Base-by-base conservation (phyloP, 2,797 vertebrate genomes). In the Delichon dasypus region DNA sequence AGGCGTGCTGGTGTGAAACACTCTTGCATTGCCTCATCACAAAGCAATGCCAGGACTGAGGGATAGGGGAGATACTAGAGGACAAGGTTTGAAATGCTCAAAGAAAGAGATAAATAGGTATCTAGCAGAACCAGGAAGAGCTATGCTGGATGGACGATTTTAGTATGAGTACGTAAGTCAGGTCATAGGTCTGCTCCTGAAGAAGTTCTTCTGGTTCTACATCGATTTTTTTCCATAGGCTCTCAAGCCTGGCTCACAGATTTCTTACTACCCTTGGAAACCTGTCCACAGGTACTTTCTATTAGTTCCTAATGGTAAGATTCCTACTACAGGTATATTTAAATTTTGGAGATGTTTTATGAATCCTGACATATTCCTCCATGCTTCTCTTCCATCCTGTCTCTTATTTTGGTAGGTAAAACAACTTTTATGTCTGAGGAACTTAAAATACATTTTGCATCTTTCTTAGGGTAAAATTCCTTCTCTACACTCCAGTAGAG, bases 361-460 rank as follows among this genome's bases (percentile, higher is more conserved):
- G 34, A 82, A 50, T 71, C 13, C 16, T 58, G 10, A 47, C 44
- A 76, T 67, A 51, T 72, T 82, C 51, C 21, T 78, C 29, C 8
- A 32, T 17, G 54, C 29, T 76, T 54, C 3, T 60, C 6, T 30
- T 73, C 62, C 17, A 47, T 62, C 16, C 29, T n/a, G 17, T 16
- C 5, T 72, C n/a, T 58, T 90, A 42, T 73, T 96, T 94, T 76
- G 25, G 16, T 67, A 57, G 40, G 26, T 79, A 84, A 94, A 74
- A 4, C 19, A 74, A 32, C 36, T 47, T 82, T 45, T 64, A 34
- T 32, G 17, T 42, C 36, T 53, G 27, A 88, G 29, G n/a, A 90
- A 79, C 42, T 84, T n/a, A 58, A 57, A 89, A 71, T 67, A 51
- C 1, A 29, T 78, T 85, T 89, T 73, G 4, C 2, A 7, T 16